Evolutionary conservation across 2,888 invertebrate genomes (phyloP).

Genomic region (Lobophora halterata): DNA sequence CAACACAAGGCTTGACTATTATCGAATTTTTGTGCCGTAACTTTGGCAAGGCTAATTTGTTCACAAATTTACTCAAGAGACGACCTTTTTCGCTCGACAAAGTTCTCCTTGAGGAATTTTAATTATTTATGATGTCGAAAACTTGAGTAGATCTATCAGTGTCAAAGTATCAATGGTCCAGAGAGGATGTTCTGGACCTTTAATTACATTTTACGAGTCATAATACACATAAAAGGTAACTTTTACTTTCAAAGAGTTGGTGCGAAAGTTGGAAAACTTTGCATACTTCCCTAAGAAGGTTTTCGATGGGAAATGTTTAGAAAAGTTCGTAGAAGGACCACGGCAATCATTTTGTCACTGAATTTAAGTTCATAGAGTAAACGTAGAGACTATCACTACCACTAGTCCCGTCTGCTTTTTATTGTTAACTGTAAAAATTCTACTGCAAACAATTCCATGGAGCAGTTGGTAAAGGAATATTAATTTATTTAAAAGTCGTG

Average conservation of each 20-base stretch:
- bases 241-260: conserved; percentile 16
- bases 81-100: conserved; percentile 38
- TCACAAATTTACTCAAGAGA: conserved; percentile 39
- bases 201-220: conserved; percentile 21
- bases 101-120: conserved; percentile 45
- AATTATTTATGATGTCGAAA: conserved; percentile 52
- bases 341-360: too few species aligned
- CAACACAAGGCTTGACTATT: conserved; percentile 14
- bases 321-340: conserved; percentile 6
- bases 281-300: conserved; percentile 6
- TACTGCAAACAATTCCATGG: too few species aligned
- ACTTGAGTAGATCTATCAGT: conserved; percentile 45
- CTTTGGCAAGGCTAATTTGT: conserved; percentile 39
- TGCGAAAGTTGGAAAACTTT: conserved; percentile 4
- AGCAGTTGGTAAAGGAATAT: too few species aligned
- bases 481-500: too few species aligned
- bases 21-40: conserved; percentile 2
- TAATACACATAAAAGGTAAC: conserved; percentile 17
- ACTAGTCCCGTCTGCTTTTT: too few species aligned
- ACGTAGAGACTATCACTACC: too few species aligned
- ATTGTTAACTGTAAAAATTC: too few species aligned
- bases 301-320: conserved; percentile 3
- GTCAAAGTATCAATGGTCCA: conserved; percentile 32
- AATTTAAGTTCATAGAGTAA: too few species aligned
- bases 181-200: conserved; percentile 8